Evolutionary conservation across 2,888 invertebrate genomes (phyloP), one percentile per base, ranked within the genome.

Genomic region (Orthonevra nobilis): DNA sequence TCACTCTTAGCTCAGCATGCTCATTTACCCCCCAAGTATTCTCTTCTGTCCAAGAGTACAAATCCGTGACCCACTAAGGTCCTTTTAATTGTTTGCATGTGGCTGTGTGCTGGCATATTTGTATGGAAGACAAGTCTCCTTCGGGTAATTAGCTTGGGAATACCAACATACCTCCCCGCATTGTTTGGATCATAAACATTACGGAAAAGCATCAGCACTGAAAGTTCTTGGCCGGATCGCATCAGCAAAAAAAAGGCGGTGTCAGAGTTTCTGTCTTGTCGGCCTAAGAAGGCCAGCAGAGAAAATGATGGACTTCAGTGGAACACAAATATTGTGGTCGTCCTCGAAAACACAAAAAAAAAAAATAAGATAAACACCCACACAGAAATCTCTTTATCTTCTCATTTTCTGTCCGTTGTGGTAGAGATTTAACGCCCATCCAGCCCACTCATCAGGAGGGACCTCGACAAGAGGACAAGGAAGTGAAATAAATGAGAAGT

Each of bases 11-110:
- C 70, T 60, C 58, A 70, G 56, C 40, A 52, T 72, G 64, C 58
- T 64, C 72, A 77, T 72, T 23, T 23, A 5, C 23, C 5, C n/a
- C 3, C 5, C 72, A 54, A 34, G 64, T 23, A 70, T 77, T 58
- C 63, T 64, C 63, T 44, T 54, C 32, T 23, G 60, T 52, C 64
- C 64, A 46, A 77, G 42, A 72, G 72, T 64, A 64, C 36, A 20
- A 58, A 64, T 60, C 64, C 77, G 64, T 77, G 77, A 77, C 77
- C 64, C 72, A 72, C 72, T 77, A 60, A 72, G 72, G 77, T 75
- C 75, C 75, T 70, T 73, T 73, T 73, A 73, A 73, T 73, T 73
- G 64, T 73, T 58, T 61, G 23, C 23, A 28, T 63, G 32, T 32
- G 48, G 56, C 56, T 56, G 40, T 26, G 52, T 23, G 52, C n/a